Percentiles rank a stretch among this genome's conserved stretches.
These are phyloP conservation scores for Dysmachus trigonus DNA, from an alignment of 2,888 invertebrate species.

Conservation along the genomic window DNA sequence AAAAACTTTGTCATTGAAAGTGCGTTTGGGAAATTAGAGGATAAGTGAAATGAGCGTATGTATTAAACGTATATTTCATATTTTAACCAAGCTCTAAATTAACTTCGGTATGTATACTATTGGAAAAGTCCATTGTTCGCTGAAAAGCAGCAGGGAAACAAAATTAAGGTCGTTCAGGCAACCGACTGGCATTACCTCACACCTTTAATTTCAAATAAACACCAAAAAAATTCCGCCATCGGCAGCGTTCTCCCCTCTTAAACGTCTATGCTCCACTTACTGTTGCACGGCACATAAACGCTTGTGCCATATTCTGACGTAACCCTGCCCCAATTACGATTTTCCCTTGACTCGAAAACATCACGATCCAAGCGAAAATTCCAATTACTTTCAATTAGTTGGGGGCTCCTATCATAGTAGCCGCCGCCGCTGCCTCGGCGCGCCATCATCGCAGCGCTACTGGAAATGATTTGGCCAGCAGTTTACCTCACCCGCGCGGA, in stretches of 20 bases:
- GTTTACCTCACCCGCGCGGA: neutral
- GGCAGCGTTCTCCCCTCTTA: neutral
- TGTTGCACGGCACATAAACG: neutral
- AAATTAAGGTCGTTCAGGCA: neutral
- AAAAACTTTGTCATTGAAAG: no score
- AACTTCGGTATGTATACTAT: neutral
- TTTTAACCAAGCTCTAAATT: neutral
- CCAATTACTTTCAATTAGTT: conserved; percentile 18
- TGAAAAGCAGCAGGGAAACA: neutral
- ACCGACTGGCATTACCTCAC: neutral
- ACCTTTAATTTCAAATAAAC: neutral
- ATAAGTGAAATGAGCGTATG: no score
- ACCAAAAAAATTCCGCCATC: neutral
- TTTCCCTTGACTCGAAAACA: neutral
- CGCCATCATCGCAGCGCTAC: neutral
- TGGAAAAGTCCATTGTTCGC: neutral
- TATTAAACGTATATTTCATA: no score
- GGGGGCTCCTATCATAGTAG: neutral
- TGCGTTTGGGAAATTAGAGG: no score
- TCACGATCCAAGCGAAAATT: conserved; percentile 3
- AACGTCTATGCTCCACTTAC: neutral
- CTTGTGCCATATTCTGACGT: neutral
- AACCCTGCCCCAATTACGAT: conserved; percentile 30
- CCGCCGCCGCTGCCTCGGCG: neutral
- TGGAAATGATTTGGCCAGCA: neutral